Evolutionary conservation across 2,113 vertebrate genomes (phyloP).

Genomic region (Carassius carassius): DNA sequence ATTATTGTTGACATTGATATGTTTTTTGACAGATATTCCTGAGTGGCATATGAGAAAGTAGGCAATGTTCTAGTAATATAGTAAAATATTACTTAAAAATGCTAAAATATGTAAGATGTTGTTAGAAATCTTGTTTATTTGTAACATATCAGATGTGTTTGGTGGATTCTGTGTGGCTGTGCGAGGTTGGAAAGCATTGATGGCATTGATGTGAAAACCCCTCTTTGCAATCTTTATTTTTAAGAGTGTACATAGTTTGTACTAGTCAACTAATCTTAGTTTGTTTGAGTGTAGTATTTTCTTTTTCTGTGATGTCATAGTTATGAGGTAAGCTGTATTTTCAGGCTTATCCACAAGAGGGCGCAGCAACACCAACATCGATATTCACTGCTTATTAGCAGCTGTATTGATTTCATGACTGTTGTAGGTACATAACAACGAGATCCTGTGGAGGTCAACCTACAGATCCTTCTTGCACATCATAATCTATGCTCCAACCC

Average conservation of each 20-base stretch:
- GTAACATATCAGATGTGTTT: not conserved
- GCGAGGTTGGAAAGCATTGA: not conserved
- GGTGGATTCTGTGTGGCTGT: not conserved
- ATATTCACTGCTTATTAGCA: not conserved
- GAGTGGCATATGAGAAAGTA: not conserved
- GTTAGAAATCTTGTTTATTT: not conserved
- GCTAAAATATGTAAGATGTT: not conserved
- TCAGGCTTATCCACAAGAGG: slow-evolving; percentile 50
- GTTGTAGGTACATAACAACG: slow-evolving; percentile 27
- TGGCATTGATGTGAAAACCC: too few relatives aligned
- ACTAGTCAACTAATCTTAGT: too few relatives aligned
- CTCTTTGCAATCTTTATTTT: too few relatives aligned
- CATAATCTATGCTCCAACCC: slow-evolving; percentile 27
- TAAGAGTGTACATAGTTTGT: not conserved
- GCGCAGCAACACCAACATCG: slow-evolving; percentile 46
- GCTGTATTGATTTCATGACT: slow-evolving; percentile 29
- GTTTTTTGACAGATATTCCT: not conserved
- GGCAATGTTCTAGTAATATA: not conserved
- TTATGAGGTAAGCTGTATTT: not conserved
- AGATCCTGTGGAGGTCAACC: slow-evolving; percentile 34
- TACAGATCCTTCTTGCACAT: slow-evolving; percentile 13
- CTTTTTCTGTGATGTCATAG: not conserved
- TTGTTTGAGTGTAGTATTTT: not conserved
- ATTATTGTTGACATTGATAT: not conserved
- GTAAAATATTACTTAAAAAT: not conserved